These are phyloP conservation scores for Argya squamiceps DNA, from an alignment of 2,797 vertebrate species.

Conservation along the genomic window DNA sequence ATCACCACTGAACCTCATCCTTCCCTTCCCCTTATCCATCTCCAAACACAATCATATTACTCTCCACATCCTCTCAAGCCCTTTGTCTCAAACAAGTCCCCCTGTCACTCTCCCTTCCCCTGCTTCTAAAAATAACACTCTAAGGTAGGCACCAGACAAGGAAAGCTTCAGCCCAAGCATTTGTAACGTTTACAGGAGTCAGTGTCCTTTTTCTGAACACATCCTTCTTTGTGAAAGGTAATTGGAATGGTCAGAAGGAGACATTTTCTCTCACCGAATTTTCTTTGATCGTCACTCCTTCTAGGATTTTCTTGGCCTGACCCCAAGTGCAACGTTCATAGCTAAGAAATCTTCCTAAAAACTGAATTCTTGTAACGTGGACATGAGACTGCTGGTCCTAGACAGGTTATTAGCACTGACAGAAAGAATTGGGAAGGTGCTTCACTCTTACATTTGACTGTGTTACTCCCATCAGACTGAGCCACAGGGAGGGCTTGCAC, in stretches of 20 bases:
- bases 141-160: not conserved
- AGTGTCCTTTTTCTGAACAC: not conserved
- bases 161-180: not conserved
- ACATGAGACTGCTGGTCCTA: not conserved
- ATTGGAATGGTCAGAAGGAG: not conserved
- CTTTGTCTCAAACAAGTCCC: not conserved
- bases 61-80: not conserved
- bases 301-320: not conserved
- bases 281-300: not conserved
- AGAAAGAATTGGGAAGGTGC: not conserved
- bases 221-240: not conserved
- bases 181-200: not conserved
- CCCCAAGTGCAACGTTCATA: not conserved
- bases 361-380: not conserved
- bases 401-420: not conserved
- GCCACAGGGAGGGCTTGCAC: not conserved
- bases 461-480: not conserved
- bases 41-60: not conserved
- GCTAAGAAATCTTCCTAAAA: not conserved
- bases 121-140: not conserved
- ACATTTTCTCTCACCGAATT: not conserved
- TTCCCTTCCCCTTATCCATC: not conserved
- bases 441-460: not conserved
- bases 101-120: not conserved
- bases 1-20: not conserved